Conservation (phyloP, 2,797 vertebrate species). For the Hippoglossus hippoglossus region DNA sequence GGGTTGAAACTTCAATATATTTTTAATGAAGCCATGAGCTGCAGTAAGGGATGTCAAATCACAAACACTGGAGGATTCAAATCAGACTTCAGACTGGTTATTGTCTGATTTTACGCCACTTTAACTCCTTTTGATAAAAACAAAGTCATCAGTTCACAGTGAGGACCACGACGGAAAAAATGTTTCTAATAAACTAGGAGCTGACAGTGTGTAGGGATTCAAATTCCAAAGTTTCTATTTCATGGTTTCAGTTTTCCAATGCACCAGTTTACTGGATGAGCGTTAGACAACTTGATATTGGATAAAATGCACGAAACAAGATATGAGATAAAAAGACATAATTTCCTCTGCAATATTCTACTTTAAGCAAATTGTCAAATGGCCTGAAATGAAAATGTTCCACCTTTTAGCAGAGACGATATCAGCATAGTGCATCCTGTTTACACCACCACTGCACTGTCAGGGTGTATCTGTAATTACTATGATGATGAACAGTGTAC, state of each 20-base stretch:
- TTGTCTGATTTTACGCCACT: too few species aligned
- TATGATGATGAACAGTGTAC: constrained; percentile 17
- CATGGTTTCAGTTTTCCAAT: neutral
- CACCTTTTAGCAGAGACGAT: neutral
- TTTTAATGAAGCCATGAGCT: too few species aligned
- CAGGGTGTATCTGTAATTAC: constrained; percentile 25
- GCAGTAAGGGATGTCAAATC: too few species aligned
- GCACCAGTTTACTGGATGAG: neutral
- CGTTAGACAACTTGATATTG: too few species aligned
- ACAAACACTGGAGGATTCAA: too few species aligned
- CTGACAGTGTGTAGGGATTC: neutral
- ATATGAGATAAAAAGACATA: neutral
- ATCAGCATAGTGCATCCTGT: neutral
- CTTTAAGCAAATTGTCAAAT: neutral
- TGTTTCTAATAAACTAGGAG: constrained; percentile 8
- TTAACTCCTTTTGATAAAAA: too few species aligned
- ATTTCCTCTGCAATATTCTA: neutral
- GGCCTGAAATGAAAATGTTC: neutral
- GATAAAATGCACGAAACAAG: neutral
- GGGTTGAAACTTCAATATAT: too few species aligned
- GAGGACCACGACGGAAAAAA: neutral
- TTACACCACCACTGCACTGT: neutral
- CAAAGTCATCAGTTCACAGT: too few species aligned
- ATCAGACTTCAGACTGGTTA: too few species aligned
- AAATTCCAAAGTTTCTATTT: neutral